Base-by-base conservation (phyloP, 2,797 vertebrate species). In the Heliangelus exortis region DNA sequence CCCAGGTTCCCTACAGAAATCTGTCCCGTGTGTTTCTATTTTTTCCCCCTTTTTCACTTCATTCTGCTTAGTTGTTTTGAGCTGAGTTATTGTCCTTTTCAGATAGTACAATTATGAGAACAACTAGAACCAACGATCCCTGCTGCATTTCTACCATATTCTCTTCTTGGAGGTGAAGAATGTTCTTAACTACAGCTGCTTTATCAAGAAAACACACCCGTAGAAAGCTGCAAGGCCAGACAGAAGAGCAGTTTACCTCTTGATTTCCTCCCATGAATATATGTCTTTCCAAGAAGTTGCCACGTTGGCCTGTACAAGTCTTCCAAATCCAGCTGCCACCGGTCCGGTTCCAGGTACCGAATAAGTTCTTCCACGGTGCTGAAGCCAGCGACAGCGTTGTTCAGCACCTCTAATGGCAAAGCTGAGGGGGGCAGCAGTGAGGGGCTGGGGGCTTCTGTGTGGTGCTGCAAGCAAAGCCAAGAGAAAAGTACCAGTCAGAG, bases 261-360 rank as follows among this genome's bases (percentile, higher is more conserved):
- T 76, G 98, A 98, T 97, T 99, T 99, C 97, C 98, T 99, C 85
- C 98, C 99, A 77, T 98, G 98, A 87, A 99, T 97, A 96, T 99
- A 99, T 39, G 99, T 98, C 96, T 99, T 99, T 62, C 99, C 99
- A 87, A 99, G 98, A 80, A 99, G 97, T 5, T 99, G 99, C 99
- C 99, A 99, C 1, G 98, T 97, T 65, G 99, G 99, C 96, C 98
- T 99, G 97, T 99, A 99, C 28, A 99, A 84, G 79, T 99, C 99
- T 67, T 99, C 99, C 97, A 99, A 98, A 96, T 99, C 99, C 96
- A 99, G 95, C 82, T 99, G 99, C 99, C 99, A 99, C 79, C 98
- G 97, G 25, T 99, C 99, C 2, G 99, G 99, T 94, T 99, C 99
- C 51, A 99, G 98, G 90, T 99, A 99, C 72, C 99, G 98, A 97